Evolutionary conservation across 2,797 vertebrate species (phyloP).

Genomic region (Zalophus californianus): DNA sequence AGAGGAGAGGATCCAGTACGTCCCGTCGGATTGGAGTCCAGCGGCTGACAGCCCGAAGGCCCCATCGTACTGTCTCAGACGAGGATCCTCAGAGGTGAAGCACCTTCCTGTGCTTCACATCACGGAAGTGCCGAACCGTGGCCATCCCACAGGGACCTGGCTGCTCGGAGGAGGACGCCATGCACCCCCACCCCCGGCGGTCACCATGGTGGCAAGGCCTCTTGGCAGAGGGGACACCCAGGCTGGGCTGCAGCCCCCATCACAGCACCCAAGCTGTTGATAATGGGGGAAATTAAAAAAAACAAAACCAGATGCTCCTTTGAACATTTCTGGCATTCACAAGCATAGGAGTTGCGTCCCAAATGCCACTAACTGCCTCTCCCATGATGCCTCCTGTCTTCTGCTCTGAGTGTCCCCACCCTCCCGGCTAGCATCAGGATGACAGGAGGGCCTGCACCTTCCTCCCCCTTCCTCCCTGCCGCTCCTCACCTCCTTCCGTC

Average conservation of each 20-base stretch:
- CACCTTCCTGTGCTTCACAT: fast-evolving
- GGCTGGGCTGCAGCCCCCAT: not conserved
- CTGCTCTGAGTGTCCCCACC: not conserved
- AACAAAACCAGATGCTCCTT: constrained; percentile 75
- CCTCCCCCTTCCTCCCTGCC: not conserved
- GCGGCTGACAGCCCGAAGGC: no score
- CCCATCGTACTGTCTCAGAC: fast-evolving
- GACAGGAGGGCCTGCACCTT: not conserved
- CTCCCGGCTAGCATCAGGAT: not conserved
- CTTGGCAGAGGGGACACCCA: not conserved
- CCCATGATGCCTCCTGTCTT: not conserved
- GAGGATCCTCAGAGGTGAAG: fast-evolving
- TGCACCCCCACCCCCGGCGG: fast-evolving
- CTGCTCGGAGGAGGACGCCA: not conserved
- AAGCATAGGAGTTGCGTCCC: not conserved
- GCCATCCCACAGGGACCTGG: not conserved
- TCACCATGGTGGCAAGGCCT: not conserved
- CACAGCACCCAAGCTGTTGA: constrained; percentile 47
- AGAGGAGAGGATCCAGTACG: not conserved
- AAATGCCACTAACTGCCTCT: not conserved
- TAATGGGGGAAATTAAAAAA: not conserved
- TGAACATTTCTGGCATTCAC: constrained; percentile 51
- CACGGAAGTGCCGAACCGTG: fast-evolving
- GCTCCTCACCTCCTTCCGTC: not conserved
- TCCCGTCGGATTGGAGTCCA: not conserved